Evolutionary conservation across 2,113 vertebrate genomes (phyloP), one percentile per base, ranked within the genome.

Genomic region (Planiliza haematocheilus): DNA sequence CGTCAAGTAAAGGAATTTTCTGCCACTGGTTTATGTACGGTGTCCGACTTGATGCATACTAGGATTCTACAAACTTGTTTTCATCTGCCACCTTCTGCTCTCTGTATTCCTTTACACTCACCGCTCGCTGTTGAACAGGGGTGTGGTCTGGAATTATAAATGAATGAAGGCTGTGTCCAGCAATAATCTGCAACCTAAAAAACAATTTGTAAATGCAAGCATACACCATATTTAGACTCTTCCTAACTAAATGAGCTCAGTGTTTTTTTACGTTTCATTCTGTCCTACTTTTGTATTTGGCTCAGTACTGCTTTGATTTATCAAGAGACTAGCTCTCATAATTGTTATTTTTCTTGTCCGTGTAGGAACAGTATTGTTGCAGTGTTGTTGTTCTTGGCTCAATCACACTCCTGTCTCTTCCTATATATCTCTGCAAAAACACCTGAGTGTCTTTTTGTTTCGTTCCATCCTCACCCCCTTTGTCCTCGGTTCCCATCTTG

Each of bases 1-100:
- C 13, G 59, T 83, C 80, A 82, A 63, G 56, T n/a, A 50, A 77
- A 86, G 55, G 51, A 73, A 56, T 86, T 73, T 69, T 70, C 50
- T 21, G 1, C 59, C 55, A 43, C 30, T 14, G 34, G 63, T 41
- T 71, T 30, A 10, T 38, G 39, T 30, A 30, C 24, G 5, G 24
- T 53, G 45, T 75, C 38, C 71, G 76, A 58, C 61, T 50, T 48
- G 73, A 66, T 39, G 53, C 3, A 13, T 13, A 13, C 30, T 2
- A 20, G 65, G 12, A 14, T 68, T 55, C 51, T 62, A 38, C 65
- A 76, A 43, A 55, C 39, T 76, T 48, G 8, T 68, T 66, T 65
- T 59, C 48, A 64, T 65, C 45, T 59, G 21, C 68, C 53, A 42
- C 53, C 45, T 53, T 70, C n/a, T 45, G 21, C 17, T 50, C 34